These are phyloP conservation scores for Streptopelia turtur DNA, from an alignment of 2,797 vertebrate genomes.

Conservation along the genomic window DNA sequence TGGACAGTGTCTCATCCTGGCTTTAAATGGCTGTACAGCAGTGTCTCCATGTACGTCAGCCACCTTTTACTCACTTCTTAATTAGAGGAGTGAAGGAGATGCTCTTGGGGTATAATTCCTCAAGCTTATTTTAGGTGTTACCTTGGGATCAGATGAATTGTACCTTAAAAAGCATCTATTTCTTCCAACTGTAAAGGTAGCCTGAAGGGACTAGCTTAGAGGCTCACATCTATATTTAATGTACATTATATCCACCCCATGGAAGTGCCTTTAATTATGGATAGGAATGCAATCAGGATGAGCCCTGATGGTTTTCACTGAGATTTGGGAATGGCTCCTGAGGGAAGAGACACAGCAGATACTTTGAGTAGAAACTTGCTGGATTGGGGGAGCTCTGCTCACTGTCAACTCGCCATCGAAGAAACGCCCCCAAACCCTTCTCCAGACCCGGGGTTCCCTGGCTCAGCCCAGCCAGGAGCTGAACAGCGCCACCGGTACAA, in stretches of 20 bases:
- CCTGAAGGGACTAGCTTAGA: neutral
- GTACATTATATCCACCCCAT: neutral
- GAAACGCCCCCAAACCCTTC: neutral
- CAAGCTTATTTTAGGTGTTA: neutral
- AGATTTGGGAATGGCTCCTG: neutral
- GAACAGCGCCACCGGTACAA: rapidly evolving
- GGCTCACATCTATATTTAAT: neutral
- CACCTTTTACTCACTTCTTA: neutral
- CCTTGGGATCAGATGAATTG: neutral
- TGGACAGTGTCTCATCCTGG: neutral
- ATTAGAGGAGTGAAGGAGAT: neutral
- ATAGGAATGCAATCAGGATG: neutral
- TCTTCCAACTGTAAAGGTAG: neutral
- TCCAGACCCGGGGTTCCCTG: neutral
- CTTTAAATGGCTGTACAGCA: neutral
- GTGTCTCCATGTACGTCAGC: neutral
- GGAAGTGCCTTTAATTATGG: neutral
- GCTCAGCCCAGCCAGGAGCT: neutral
- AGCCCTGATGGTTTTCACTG: neutral
- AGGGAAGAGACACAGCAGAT: neutral
- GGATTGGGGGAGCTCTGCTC: neutral
- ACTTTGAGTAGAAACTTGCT: neutral
- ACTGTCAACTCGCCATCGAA: neutral
- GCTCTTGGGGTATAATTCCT: neutral
- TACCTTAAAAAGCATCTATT: neutral